Evolutionary conservation across 2,113 vertebrate genomes (phyloP), one percentile per base, ranked within the genome.

Genomic region (Lepisosteus oculatus): DNA sequence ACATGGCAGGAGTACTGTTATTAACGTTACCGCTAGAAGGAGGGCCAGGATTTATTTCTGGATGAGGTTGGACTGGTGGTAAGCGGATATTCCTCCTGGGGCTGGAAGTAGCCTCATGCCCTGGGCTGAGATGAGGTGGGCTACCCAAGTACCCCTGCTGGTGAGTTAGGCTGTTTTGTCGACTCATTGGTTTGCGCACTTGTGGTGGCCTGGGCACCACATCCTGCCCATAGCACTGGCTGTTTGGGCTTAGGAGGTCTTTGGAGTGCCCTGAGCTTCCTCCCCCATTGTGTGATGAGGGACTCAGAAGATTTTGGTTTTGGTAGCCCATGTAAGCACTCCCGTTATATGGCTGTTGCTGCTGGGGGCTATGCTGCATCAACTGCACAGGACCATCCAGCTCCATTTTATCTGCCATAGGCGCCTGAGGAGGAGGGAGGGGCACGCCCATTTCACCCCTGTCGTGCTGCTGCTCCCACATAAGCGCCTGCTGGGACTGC

Each of bases 401-500:
- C n/a, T 93, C 90, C 8, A 90, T 78, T 57, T 72, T 73, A 54
- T 89, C 87, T 47, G 82, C 79, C 3, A 87, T 66, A 44, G 85
- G 65, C 44, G 82, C 67, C 12, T 78, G 74, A 77, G 86, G 70
- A 41, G 86, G 14, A 13, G 74, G 44, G 76, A 47, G 79, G 81
- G 54, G 71, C 79, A 57, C 51, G 14, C 74, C 85, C 71, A 77
- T 5, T 71, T 78, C 74, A 3, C 79, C 54, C 3, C 78, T 90
- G 5, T 92, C 82, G 73, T 91, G 88, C 41, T 90, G 92, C 70
- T 95, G 92, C 3, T 95, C 95, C 95, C 97, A 99, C 85, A 97
- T 84, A 72, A 98, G 90, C 2, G 94, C 97, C 86, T 98, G 97
- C 83, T 98, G 97, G 0, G 96, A 95, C 80, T 98, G 95, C 29